Evolutionary conservation across 2,797 vertebrate species (phyloP).

Genomic region (Anolis apletophallus): DNA sequence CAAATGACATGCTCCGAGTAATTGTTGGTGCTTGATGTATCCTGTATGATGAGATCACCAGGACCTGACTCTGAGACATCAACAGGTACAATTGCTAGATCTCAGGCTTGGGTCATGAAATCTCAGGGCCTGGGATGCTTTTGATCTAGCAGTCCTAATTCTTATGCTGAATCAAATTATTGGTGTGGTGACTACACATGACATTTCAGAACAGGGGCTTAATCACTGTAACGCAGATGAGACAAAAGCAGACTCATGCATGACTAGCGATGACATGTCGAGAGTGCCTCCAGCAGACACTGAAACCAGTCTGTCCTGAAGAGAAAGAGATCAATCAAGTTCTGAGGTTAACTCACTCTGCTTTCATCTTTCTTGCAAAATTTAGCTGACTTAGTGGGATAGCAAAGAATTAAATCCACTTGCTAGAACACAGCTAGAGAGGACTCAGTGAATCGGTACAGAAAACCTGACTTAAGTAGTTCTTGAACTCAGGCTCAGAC

Average conservation of each 20-base stretch:
- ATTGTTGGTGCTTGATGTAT: too few species aligned
- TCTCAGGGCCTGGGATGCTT: too few species aligned
- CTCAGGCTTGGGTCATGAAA: too few species aligned
- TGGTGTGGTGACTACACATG: neutral
- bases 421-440: too few species aligned
- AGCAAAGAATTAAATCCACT: neutral
- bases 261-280: conserved; percentile 17
- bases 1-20: too few species aligned
- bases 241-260: neutral
- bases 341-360: neutral
- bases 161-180: neutral
- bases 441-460: too few species aligned
- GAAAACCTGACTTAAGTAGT: too few species aligned
- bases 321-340: conserved; percentile 4
- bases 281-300: conserved; percentile 8
- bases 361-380: neutral
- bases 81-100: too few species aligned
- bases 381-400: neutral
- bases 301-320: conserved; percentile 9
- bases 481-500: too few species aligned
- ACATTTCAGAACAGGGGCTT: neutral
- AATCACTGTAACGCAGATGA: conserved; percentile 15
- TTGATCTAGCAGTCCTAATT: too few species aligned
- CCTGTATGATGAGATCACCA: too few species aligned
- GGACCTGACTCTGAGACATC: too few species aligned